These are phyloP conservation scores for Ooceraea biroi DNA, from an alignment of 1,140 invertebrate genomes.

Conservation along the genomic window DNA sequence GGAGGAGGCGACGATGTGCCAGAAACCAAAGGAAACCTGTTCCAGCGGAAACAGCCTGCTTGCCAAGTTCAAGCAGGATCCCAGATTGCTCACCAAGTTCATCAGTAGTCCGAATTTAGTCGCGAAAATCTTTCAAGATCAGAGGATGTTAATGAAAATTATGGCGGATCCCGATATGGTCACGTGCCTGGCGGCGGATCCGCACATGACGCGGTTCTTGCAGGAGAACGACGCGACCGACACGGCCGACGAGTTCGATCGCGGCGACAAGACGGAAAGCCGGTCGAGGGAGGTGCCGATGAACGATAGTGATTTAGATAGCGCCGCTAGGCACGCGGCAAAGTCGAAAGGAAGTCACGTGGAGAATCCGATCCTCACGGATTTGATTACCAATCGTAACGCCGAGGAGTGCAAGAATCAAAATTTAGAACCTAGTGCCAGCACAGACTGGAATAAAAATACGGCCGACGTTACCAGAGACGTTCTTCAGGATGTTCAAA, in stretches of 20 bases:
- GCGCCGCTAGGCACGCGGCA: not conserved
- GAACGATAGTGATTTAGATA: constrained; percentile 17
- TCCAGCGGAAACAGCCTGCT: constrained; percentile 62
- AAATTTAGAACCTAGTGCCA: constrained; percentile 42
- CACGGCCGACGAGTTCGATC: not conserved
- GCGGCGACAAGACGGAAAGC: not conserved
- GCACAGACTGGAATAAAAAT: constrained; percentile 70
- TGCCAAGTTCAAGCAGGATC: constrained; percentile 71
- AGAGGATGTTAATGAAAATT: constrained; percentile 80
- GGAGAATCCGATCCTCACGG: constrained; percentile 82
- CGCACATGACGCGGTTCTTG: constrained; percentile 77
- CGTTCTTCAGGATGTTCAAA: constrained; percentile 89
- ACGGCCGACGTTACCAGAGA: constrained; percentile 87
- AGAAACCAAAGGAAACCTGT: constrained; percentile 71
- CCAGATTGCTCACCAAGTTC: constrained; percentile 73
- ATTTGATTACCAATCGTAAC: constrained; percentile 81
- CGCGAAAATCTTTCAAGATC: constrained; percentile 80
- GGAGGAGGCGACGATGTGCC: constrained; percentile 58
- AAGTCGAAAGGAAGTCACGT: constrained; percentile 64
- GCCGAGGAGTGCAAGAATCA: constrained; percentile 68
- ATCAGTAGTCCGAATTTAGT: constrained; percentile 78
- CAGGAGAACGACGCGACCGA: constrained; percentile 66
- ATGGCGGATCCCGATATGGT: constrained; percentile 77
- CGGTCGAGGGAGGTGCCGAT: constrained; percentile 21
- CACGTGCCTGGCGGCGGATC: constrained; percentile 77